Evolutionary conservation across 2,888 invertebrate genomes (phyloP).

Genomic region (Deilephila elpenor): DNA sequence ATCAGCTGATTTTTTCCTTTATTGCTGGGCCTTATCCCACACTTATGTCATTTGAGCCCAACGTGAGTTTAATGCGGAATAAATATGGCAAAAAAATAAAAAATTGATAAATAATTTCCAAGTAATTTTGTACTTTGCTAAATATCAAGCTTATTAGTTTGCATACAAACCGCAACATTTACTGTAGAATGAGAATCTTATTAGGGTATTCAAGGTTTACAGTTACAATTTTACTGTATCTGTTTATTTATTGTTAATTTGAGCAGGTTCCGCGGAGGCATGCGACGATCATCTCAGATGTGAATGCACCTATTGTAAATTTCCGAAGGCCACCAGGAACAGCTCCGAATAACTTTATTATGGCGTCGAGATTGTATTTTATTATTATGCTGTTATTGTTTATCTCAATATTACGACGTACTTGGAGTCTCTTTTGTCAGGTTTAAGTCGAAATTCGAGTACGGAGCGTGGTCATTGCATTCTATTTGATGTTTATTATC

Average conservation of each 20-base stretch:
- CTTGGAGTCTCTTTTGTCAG: slow-evolving; percentile 1
- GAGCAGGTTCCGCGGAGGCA: slow-evolving; percentile 3
- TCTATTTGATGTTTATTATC: slow-evolving; percentile 3
- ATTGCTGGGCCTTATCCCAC: no score
- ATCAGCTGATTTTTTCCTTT: no score
- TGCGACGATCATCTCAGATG: slow-evolving; percentile 10
- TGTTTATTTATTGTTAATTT: slow-evolving; percentile 15
- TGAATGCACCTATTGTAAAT: slow-evolving; percentile 29
- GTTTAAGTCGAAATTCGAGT: neutral
- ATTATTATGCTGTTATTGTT: slow-evolving; percentile 27
- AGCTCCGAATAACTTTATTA: slow-evolving; percentile 21
- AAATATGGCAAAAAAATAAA: no score
- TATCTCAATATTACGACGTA: slow-evolving; percentile 14
- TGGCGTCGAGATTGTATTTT: slow-evolving; percentile 10
- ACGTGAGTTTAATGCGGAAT: no score
- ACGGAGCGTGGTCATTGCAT: neutral
- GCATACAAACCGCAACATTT: no score
- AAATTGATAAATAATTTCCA: no score
- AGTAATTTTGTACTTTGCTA: no score
- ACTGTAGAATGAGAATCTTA: no score
- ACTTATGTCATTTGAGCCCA: no score
- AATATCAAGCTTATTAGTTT: no score
- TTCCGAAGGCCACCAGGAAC: slow-evolving; percentile 32
- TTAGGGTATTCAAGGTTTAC: neutral
- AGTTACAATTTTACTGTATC: neutral